Conservation (phyloP, 2,797 vertebrate genomes). For the Odontamblyopus rebecca region DNA sequence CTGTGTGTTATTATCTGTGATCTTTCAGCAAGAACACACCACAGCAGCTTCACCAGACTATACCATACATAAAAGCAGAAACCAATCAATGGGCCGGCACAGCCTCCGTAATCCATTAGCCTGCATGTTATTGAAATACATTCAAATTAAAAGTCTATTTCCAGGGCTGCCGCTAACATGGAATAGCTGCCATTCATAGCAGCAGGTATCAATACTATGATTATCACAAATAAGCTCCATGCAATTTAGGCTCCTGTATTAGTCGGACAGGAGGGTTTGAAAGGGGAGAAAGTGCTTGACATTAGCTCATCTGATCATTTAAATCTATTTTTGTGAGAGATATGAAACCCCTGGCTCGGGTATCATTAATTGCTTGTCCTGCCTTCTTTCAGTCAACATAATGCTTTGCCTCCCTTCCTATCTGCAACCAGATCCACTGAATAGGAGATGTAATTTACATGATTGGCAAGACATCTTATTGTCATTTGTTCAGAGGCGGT, state of each 20-base stretch:
- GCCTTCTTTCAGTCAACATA: conserved; percentile 66
- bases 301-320: conserved; percentile 58
- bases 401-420: conserved; percentile 48
- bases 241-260: conserved; percentile 60
- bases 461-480: conserved; percentile 64
- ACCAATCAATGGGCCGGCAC: conserved; percentile 67
- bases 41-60: conserved; percentile 40
- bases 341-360: conserved; percentile 64
- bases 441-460: conserved; percentile 64
- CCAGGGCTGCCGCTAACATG: conserved; percentile 56
- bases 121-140: conserved; percentile 70
- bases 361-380: conserved; percentile 71
- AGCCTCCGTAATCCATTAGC: conserved; percentile 66
- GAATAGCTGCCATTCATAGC: conserved; percentile 68
- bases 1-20: conserved; percentile 53
- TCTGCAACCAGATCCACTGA: conserved; percentile 56
- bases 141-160: conserved; percentile 76
- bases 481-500: conserved; percentile 52
- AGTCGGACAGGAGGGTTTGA: conserved; percentile 49
- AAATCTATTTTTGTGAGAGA: conserved; percentile 69
- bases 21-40: conserved; percentile 50
- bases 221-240: conserved; percentile 72
- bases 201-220: conserved; percentile 64
- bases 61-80: conserved; percentile 67
- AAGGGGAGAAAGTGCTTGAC: conserved; percentile 48